Percentiles rank a stretch among this genome's conserved stretches.
Conservation (phyloP, 2,797 vertebrate genomes). For the Oreochromis mossambicus region DNA sequence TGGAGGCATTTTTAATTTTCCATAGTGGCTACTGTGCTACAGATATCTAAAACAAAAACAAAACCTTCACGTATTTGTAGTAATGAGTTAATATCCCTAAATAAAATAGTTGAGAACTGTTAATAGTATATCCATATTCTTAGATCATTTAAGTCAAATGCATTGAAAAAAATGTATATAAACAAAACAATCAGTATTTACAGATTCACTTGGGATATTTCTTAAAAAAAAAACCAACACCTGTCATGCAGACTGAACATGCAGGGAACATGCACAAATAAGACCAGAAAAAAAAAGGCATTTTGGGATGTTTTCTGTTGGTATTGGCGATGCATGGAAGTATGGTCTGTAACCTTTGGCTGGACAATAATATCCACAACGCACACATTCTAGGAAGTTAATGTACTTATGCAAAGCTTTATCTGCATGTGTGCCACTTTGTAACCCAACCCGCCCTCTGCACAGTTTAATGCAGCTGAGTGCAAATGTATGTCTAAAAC, state of each 20-base stretch:
- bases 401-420: not conserved
- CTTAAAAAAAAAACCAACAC: not conserved
- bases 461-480: not conserved
- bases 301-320: conserved; percentile 22
- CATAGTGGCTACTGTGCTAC: conserved; percentile 23
- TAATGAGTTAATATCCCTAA: not conserved
- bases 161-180: conserved; percentile 3
- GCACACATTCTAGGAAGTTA: not conserved
- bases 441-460: not conserved
- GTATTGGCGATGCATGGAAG: not conserved
- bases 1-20: conserved; percentile 15
- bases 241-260: conserved; percentile 58
- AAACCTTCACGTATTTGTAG: not conserved
- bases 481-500: not conserved
- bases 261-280: conserved; percentile 47
- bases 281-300: conserved; percentile 16
- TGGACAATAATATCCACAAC: conserved; percentile 5
- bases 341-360: conserved; percentile 37
- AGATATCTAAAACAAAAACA: conserved; percentile 6
- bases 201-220: conserved; percentile 5
- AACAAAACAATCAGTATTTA: conserved; percentile 36
- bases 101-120: not conserved
- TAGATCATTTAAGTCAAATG: not conserved
- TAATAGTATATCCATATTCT: not conserved
- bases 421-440: not conserved